A percentile compares a stretch with the other conserved stretches of the same genome.
Conservation (phyloP, 2,797 vertebrate species). For the Gymnoscopelus microlampas region DNA sequence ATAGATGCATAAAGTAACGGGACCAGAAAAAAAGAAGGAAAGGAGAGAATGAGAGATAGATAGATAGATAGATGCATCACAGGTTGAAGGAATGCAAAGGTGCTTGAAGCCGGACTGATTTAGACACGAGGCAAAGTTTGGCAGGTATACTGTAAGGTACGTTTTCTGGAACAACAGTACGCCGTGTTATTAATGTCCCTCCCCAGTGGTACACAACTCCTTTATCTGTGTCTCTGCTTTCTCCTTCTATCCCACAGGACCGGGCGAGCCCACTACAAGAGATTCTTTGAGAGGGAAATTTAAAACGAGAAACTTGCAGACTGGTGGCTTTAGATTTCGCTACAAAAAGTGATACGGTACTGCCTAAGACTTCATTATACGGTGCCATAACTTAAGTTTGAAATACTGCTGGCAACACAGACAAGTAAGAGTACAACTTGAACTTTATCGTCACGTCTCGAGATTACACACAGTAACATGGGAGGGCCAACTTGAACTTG, state of each 20-base stretch:
- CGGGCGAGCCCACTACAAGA: neutral
- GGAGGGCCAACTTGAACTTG: no score
- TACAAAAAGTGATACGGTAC: no score
- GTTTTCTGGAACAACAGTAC: neutral
- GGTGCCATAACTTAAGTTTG: no score
- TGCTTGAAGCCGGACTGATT: conserved; percentile 9
- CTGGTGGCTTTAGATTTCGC: no score
- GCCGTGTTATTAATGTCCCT: neutral
- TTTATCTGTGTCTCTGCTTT: neutral
- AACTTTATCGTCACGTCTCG: no score
- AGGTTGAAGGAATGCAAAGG: conserved; percentile 1
- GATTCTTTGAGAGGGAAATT: conserved; percentile 1
- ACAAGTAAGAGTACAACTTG: no score
- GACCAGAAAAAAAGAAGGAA: neutral
- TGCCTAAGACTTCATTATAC: no score
- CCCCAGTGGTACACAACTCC: neutral
- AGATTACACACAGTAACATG: no score
- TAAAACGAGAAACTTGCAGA: neutral
- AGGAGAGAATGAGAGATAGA: neutral
- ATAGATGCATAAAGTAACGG: conserved; percentile 1
- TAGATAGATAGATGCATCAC: conserved; percentile 2
- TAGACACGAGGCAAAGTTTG: neutral
- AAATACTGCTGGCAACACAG: no score
- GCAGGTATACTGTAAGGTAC: neutral
- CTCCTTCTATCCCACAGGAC: neutral